A percentile compares a stretch with the other conserved stretches of the same genome.
phyloP scores from a whole-genome alignment of 2,113 vertebrate genomes.

The Gymnorhina tibicen region DNA sequence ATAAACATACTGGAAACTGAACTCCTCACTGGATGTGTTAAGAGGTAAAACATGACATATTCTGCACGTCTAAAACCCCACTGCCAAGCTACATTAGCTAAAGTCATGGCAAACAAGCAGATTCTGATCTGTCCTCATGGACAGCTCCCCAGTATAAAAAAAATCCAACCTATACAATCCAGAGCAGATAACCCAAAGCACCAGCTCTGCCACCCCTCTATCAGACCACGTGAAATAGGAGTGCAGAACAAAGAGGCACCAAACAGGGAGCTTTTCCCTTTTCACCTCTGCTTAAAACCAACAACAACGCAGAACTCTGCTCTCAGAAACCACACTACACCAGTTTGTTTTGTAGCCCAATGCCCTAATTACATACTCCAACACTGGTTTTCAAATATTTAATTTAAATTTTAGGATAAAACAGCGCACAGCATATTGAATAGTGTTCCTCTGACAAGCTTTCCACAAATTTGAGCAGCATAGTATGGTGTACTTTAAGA shows the following conservation, averaged over 20 bases:
- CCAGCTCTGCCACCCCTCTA: background rate
- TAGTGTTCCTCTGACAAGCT: background rate
- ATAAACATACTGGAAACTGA: background rate
- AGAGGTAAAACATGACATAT: background rate
- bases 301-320: background rate
- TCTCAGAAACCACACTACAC: background rate
- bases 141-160: background rate
- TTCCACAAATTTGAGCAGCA: background rate
- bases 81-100: background rate
- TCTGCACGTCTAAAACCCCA: background rate
- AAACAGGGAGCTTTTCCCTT: background rate
- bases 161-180: fast-evolving
- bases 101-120: background rate
- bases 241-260: background rate
- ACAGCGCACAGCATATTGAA: background rate
- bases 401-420: background rate
- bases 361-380: background rate
- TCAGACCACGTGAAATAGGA: fast-evolving
- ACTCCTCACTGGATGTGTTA: background rate
- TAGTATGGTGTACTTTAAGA: background rate
- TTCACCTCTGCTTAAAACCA: background rate
- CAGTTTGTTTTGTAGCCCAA: background rate
- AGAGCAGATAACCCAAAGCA: background rate
- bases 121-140: background rate
- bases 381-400: background rate